Base-by-base conservation (phyloP, 1,140 invertebrate genomes). In the Micrasema minimum region DNA sequence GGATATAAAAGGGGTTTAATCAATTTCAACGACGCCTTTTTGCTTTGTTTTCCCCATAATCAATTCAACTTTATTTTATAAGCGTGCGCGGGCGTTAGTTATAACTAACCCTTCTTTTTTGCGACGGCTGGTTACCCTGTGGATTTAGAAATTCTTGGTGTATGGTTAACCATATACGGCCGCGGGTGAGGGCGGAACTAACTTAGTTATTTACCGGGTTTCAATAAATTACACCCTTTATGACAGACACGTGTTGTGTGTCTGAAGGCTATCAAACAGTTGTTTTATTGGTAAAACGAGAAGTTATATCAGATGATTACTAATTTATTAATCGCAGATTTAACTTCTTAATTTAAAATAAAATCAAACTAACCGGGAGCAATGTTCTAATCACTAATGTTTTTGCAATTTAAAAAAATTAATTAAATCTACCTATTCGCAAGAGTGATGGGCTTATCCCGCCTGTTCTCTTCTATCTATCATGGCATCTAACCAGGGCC, bases 181-280 rank as follows among this genome's bases (percentile, higher is more conserved):
- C 7, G 55, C 35, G 55, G 55, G 35, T 35, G 59, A 46, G 66
- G 71, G 71, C 57, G 71, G 59, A 45, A 61, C 71, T 11, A 64
- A 64, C 37, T 43, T 55, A 9, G 71, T 68, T 62, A 72, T 72
- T 68, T 68, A 68, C 45, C 59, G 66, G 43, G 31, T 41, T 41
- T 59, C 46, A 50, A 66, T 67, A 72, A 64, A 69, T 73, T 68
- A 64, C 61, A 68, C 26, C 57, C 46, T 69, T 73, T 69, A 69
- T 69, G 61, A 66, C 46, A 62, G 66, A 69, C 71, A 69, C 71
- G 71, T 73, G 71, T 69, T 62, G 51, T 45, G n/a, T 50, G 31
- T 31, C 57, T 16, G 48, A 20, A 37, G 12, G 22, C 46, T 22
- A 31, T 41, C 37, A 61, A 61, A 45, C 18, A 41, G 37, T 61